A percentile compares a stretch with the other conserved stretches of the same genome.
Evolutionary conservation across 2,113 vertebrate genomes (phyloP).

Genomic region (Megaceryle maxima): DNA sequence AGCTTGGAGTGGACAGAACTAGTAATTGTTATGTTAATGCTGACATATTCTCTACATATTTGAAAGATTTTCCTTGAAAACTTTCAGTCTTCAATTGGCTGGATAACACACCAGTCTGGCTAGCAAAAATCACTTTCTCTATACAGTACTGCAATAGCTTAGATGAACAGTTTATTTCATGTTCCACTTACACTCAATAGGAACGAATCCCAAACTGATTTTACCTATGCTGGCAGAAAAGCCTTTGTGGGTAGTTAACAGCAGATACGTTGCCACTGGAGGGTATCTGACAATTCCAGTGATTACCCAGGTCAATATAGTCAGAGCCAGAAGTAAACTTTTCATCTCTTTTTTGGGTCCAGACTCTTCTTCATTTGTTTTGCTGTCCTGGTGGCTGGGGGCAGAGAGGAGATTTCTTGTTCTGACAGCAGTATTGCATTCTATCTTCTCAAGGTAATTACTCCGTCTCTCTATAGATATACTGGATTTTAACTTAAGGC

Average conservation of each 20-base stretch:
- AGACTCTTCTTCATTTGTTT: not conserved
- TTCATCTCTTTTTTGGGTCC: not conserved
- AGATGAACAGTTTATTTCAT: not conserved
- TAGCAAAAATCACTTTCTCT: not conserved
- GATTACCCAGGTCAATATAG: not conserved
- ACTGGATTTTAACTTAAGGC: slow-evolving; percentile 30
- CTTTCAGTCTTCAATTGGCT: not conserved
- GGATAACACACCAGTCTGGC: not conserved
- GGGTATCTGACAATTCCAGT: not conserved
- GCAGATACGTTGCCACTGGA: rapidly evolving
- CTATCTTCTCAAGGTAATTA: slow-evolving; percentile 23
- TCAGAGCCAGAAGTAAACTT: not conserved
- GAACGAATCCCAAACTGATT: not conserved
- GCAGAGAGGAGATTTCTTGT: not conserved
- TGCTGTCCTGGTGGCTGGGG: not conserved
- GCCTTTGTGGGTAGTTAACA: not conserved
- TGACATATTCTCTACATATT: not conserved
- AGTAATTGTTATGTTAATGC: not conserved
- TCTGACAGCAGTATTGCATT: not conserved
- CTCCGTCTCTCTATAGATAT: not conserved
- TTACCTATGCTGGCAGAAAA: not conserved
- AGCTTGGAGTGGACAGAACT: not conserved
- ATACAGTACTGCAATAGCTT: not conserved
- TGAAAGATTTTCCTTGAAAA: not conserved
- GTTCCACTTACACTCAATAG: not conserved